Evolutionary conservation across 2,888 invertebrate genomes (phyloP), one percentile per base, ranked within the genome.

Genomic region (Euplagia quadripunctaria): DNA sequence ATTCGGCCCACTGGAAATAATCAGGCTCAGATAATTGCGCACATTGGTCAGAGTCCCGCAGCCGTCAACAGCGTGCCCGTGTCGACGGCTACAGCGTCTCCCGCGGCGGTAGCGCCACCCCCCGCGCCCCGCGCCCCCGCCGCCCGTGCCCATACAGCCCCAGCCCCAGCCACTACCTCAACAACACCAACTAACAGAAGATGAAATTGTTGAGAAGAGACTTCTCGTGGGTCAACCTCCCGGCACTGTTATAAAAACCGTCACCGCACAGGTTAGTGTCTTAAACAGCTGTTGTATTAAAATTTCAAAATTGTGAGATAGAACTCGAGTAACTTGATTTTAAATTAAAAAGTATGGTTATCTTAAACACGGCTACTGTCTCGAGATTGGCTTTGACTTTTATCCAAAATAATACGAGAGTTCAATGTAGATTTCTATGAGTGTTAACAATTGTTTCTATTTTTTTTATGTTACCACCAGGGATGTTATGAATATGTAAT

Each of bases 221-320:
- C 93, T 98, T 3, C 91, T 98, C 41, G 97, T 97, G 49, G 98
- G 98, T 5, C 98, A 98, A 90, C 98, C 98, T 7, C 97, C 98
- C 0, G 98, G 98, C 71, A 98, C 98, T 0, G 97, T 98, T 1
- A 98, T 98, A 75, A 98, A 98, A 91, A 98, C 98, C 84, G 98
- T 98, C 11, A 98, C 98, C 0, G 98, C 98, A 0, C 98, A 98
- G 94, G 96, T 96, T 77, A 90, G 58, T 76, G 20, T 12, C 31
- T 31, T 31, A 61, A 9, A n/a, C 0, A 31, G 31, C 2, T 31
- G 4, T 6, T 46, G 43, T 61, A 31, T 31, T 31, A 6, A 61
- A 7, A 11, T 52, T 51, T 51, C 0, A 52, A 17, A 52, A 7
- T 17, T 0, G 17, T 51, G 9, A 49, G 49, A 12, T 49, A 49